Evolutionary conservation across 2,888 invertebrate species (phyloP), one percentile per base, ranked within the genome.

Genomic region (Loripinus fragilis): DNA sequence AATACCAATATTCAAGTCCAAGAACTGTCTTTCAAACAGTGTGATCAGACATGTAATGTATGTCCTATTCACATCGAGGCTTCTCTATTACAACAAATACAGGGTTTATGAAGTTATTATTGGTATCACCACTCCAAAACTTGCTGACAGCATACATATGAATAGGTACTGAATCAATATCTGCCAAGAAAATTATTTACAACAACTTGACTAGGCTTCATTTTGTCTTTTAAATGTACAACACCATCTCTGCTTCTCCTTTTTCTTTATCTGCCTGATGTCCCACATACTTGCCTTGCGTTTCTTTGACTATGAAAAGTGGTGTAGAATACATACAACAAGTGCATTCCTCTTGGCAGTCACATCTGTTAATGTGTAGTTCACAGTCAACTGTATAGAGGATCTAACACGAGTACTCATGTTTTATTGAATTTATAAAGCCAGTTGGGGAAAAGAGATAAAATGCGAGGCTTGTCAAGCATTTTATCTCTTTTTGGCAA

Each of bases 171-270:
- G 71, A 42, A 41, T 79, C 79, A 30, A 79, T 69, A 41, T 79
- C 75, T 17, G 71, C 71, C 41, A 71, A 78, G 17, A 74, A 68
- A 15, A 78, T 74, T 64, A 30, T 68, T 71, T 3, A 68, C 68
- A 30, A 25, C 23, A 8, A 60, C 50, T 20, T 74, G 68, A 12
- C n/a, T 33, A 2, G 45, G 71, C 12, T 25, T 0, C 41, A 41
- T 15, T 17, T 64, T 38, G 35, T 25, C 17, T 28, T 45, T 30
- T n/a, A 45, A 55, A 2, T 70, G 23, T 7, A 75, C 10, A 41
- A 75, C 48, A 71, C 78, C 74, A 74, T 74, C 50, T 78, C 74
- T 25, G 74, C 78, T 64, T 78, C 78, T 0, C 78, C 78, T 41
- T 78, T 75, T 25, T 45, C n/a, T n/a, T n/a, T n/a, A n/a, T 45